Percentiles rank a stretch among this genome's conserved stretches.
These are phyloP conservation scores for Potamarius usumacintae DNA, from an alignment of 2,113 vertebrate species.

Conservation along the genomic window DNA sequence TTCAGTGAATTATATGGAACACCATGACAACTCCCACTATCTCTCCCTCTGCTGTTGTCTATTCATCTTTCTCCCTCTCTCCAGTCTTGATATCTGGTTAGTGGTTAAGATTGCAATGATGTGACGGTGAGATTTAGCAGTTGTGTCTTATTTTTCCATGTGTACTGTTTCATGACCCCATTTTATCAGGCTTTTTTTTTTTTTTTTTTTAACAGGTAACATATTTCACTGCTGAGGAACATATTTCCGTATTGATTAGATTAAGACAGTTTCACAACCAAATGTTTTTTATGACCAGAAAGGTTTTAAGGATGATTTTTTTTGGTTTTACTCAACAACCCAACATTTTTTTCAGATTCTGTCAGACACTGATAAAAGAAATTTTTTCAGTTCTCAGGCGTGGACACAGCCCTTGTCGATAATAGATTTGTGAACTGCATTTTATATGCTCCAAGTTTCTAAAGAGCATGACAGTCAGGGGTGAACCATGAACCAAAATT, in stretches of 20 bases:
- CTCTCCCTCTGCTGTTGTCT: constrained; percentile 28
- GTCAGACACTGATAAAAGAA: not conserved
- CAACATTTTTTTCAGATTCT: not conserved
- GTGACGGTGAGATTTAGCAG: constrained; percentile 56
- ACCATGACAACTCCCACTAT: constrained; percentile 16
- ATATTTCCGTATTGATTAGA: constrained; percentile 1
- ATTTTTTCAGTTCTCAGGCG: not conserved
- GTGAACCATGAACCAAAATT: not conserved
- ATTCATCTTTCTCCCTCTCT: constrained; percentile 26
- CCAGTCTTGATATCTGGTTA: constrained; percentile 42
- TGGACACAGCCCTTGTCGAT: not conserved
- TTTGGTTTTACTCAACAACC: not conserved
- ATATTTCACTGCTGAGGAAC: constrained; percentile 26
- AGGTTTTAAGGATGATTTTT: not conserved
- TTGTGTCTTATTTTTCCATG: constrained; percentile 9
- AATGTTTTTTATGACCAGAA: not conserved
- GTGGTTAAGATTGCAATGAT: constrained; percentile 44
- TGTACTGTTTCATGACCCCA: constrained; percentile 25
- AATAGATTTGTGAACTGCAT: not conserved
- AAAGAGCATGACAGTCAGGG: too few relatives aligned
- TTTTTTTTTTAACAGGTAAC: constrained; percentile 4
- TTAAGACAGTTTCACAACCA: constrained; percentile 3
- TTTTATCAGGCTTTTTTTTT: constrained; percentile 19
- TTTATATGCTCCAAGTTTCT: not conserved
- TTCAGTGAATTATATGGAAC: constrained; percentile 9